These are phyloP conservation scores for Protodeltote pygarga DNA, from an alignment of 2,888 invertebrate species.

Conservation along the genomic window DNA sequence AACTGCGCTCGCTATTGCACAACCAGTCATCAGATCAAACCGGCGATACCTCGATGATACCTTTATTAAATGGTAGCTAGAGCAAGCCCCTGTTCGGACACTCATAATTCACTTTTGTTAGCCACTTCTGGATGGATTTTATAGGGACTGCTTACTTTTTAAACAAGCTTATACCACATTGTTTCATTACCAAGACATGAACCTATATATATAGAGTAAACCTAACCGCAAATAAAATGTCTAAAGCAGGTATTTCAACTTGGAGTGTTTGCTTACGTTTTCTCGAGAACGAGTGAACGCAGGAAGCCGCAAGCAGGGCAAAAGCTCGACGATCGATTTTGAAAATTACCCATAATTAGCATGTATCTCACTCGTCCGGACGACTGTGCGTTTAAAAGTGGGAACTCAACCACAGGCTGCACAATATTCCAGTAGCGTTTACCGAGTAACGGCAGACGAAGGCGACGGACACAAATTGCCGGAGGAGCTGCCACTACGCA, in stretches of 20 bases:
- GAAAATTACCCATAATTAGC: constrained; percentile 86
- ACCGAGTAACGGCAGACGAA: constrained; percentile 81
- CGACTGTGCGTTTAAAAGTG: constrained; percentile 80
- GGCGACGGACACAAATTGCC: constrained; percentile 84
- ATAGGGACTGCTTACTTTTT: constrained; percentile 24
- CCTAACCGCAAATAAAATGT: constrained; percentile 46
- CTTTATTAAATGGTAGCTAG: constrained; percentile 83
- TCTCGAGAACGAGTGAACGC: constrained; percentile 69
- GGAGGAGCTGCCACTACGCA: constrained; percentile 80
- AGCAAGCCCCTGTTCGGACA: constrained; percentile 43
- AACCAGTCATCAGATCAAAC: constrained; percentile 80
- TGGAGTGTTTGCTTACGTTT: constrained; percentile 66
- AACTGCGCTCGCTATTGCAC: constrained; percentile 78
- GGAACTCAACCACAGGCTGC: constrained; percentile 80
- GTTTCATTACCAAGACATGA: constrained; percentile 6
- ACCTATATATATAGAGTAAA: constrained; percentile 22
- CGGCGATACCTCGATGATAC: constrained; percentile 75
- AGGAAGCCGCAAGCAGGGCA: constrained; percentile 79
- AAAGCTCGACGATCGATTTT: constrained; percentile 85
- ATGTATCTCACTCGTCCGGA: constrained; percentile 81
- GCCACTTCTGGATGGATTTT: constrained; percentile 44
- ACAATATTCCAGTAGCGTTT: constrained; percentile 85
- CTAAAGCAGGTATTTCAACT: constrained; percentile 44
- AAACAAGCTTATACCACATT: constrained; percentile 23
- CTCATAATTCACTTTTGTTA: constrained; percentile 50